Percentiles rank a stretch among this genome's conserved stretches.
Conservation (phyloP, 1,140 invertebrate species). For the Paramacrobiotus metropolitanus region DNA sequence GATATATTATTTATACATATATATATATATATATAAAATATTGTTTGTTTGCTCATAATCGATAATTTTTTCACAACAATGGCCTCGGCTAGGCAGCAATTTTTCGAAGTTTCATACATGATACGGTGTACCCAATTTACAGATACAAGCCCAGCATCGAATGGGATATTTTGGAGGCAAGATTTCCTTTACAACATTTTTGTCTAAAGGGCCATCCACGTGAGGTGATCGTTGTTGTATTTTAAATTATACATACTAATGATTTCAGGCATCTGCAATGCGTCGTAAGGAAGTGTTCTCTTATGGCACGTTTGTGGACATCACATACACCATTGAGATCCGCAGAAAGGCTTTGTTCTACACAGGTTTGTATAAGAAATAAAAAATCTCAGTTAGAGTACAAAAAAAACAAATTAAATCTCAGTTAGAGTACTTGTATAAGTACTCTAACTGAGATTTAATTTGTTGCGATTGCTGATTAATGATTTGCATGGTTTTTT, state of each 20-base stretch:
- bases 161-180: conserved; percentile 86
- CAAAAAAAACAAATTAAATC: no score
- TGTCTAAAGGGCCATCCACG: no score
- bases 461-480: neutral
- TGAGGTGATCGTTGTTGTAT: no score
- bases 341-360: conserved; percentile 89
- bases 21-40: no score
- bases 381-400: neutral
- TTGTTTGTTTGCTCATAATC: no score
- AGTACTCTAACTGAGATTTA: no score
- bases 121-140: no score
- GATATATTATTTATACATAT: no score
- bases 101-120: no score
- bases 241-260: neutral
- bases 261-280: conserved; percentile 32
- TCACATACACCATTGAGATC: conserved; percentile 90
- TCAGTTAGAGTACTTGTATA: no score
- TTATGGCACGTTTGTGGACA: conserved; percentile 50
- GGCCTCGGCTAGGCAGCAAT: no score
- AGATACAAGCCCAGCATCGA: conserved; percentile 82
- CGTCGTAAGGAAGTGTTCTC: conserved; percentile 32
- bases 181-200: neutral
- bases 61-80: no score
- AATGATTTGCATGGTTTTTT: neutral
- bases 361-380: conserved; percentile 38